Conservation (phyloP, 2,797 vertebrate species). For the Champsocephalus gunnari region DNA sequence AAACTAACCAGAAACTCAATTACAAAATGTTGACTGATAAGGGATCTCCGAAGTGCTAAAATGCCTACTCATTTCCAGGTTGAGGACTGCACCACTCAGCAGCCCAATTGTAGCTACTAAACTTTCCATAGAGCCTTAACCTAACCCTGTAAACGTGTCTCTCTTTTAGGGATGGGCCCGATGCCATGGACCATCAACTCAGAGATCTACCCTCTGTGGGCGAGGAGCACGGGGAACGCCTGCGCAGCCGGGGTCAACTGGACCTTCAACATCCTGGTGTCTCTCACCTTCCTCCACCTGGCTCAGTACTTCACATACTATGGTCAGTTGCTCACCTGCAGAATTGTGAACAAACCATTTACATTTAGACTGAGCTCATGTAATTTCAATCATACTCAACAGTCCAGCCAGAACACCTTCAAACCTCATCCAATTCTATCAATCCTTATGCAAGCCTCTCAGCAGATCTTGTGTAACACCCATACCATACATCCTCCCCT, state of each 20-base stretch:
- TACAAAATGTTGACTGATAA: no score
- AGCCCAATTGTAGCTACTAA: no score
- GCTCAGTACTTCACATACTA: conserved; percentile 97
- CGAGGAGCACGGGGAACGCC: conserved; percentile 96
- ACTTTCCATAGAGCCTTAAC: neutral
- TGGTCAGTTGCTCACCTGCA: conserved; percentile 79
- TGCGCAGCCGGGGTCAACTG: conserved; percentile 97
- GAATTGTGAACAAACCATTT: neutral
- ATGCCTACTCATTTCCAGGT: no score
- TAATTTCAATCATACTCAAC: conserved; percentile 8
- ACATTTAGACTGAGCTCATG: neutral
- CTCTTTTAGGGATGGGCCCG: conserved; percentile 92
- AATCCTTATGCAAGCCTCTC: neutral
- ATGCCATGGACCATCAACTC: conserved; percentile 99
- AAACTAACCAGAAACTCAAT: no score
- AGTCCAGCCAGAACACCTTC: conserved; percentile 2
- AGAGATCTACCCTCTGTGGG: conserved; percentile 99
- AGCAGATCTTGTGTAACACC: neutral
- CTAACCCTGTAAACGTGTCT: neutral
- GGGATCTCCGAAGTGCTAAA: no score
- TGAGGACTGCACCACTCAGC: no score
- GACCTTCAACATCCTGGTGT: conserved; percentile 96
- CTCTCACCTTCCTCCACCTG: conserved; percentile 95
- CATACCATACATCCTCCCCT: neutral
- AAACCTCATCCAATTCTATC: neutral